A percentile compares a stretch with the other conserved stretches of the same genome.
Evolutionary conservation across 2,113 vertebrate species (phyloP).

Genomic region (Sylvilagus bachmani): DNA sequence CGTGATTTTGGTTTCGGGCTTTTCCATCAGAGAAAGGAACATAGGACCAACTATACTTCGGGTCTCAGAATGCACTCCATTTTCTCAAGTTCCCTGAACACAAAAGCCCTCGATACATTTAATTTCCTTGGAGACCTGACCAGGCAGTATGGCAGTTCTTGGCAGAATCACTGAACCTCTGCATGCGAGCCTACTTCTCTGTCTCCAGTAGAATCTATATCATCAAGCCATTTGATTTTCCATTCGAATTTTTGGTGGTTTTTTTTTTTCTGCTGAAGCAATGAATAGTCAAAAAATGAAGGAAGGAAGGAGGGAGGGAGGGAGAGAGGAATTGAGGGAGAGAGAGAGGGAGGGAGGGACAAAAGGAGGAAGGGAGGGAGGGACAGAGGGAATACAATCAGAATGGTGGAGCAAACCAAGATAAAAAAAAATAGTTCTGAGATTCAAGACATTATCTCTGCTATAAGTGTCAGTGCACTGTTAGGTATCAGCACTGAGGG

Average conservation of each 20-base stretch:
- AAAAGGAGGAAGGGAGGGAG: neutral
- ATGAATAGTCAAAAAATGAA: neutral
- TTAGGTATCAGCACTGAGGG: neutral
- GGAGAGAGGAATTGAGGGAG: neutral
- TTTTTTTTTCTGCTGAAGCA: neutral
- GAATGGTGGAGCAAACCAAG: neutral
- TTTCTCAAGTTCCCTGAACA: constrained; percentile 67
- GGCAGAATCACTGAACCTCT: neutral
- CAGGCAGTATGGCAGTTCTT: neutral
- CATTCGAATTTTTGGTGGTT: neutral
- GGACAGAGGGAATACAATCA: neutral
- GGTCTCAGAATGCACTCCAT: constrained; percentile 33
- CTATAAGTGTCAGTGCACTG: neutral
- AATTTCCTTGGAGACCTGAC: constrained; percentile 33
- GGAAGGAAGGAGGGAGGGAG: neutral
- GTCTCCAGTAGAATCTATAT: neutral
- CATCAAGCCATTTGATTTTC: neutral
- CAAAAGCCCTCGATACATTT: constrained; percentile 58
- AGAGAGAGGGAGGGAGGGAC: neutral
- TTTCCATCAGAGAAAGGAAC: constrained; percentile 62
- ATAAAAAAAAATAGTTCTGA: neutral
- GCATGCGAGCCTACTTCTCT: neutral
- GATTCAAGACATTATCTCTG: neutral
- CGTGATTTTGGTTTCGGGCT: constrained; percentile 68
- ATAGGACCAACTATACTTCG: constrained; percentile 24